These are phyloP conservation scores for Drosophila hamatofila DNA, from an alignment of 2,888 invertebrate genomes.

Conservation along the genomic window DNA sequence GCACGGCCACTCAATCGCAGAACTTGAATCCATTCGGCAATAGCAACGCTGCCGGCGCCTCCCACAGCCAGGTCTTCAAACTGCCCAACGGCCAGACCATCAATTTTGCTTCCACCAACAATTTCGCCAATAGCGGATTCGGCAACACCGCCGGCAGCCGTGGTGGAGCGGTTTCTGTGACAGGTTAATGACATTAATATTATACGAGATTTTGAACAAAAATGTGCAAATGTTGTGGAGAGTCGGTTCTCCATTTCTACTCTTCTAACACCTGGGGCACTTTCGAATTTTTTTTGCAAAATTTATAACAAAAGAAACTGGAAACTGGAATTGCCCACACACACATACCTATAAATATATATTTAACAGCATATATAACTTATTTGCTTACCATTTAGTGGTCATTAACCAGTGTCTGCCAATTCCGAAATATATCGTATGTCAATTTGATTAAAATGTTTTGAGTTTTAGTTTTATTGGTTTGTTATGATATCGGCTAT, in stretches of 20 bases:
- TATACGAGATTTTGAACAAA: neutral
- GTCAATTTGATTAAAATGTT: slow-evolving; percentile 19
- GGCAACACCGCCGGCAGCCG: slow-evolving; percentile 72
- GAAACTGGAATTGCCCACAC: neutral
- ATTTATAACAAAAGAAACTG: neutral
- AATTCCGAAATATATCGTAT: slow-evolving; percentile 14
- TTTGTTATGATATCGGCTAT: slow-evolving; percentile 3
- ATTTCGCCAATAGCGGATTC: slow-evolving; percentile 79
- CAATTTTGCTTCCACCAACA: slow-evolving; percentile 83
- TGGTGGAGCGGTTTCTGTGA: slow-evolving; percentile 76
- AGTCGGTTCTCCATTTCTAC: neutral
- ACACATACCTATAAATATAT: neutral
- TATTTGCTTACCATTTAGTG: slow-evolving; percentile 8
- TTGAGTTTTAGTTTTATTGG: slow-evolving; percentile 25
- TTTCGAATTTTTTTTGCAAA: slow-evolving; percentile 5
- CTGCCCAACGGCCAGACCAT: slow-evolving; percentile 85
- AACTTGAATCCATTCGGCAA: slow-evolving; percentile 71
- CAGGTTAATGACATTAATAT: slow-evolving; percentile 37
- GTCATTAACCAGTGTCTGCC: neutral
- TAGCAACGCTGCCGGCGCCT: slow-evolving; percentile 83
- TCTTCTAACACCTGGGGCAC: neutral
- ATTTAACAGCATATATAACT: neutral
- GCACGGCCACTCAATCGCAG: slow-evolving; percentile 83
- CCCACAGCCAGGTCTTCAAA: slow-evolving; percentile 83
- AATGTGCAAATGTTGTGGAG: neutral